phyloP scores from a whole-genome alignment of 2,113 vertebrate species.

The Gnathonemus echidnorhynchus region DNA sequence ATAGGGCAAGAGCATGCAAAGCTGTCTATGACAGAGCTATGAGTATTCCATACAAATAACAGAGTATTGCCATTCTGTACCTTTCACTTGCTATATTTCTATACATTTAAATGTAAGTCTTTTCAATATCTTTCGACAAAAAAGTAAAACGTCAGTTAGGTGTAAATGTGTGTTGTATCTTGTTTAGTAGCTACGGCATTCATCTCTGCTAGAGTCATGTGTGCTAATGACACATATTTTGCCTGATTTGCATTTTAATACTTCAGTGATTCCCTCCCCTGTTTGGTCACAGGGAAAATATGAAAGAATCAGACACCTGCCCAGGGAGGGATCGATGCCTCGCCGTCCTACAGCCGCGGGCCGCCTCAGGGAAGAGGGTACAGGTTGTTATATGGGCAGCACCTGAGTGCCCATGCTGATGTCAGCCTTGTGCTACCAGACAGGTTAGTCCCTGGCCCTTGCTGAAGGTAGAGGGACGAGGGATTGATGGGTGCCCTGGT shows the following conservation, averaged over 20 bases:
- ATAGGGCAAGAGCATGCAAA: background rate
- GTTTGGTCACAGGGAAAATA: slow-evolving; percentile 32
- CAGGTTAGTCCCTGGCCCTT: background rate
- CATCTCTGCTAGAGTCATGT: background rate
- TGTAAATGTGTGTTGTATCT: background rate
- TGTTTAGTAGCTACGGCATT: background rate
- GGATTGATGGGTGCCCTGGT: background rate
- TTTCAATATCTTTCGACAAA: background rate
- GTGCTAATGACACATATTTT: background rate
- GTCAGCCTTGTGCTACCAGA: background rate
- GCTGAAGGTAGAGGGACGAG: background rate
- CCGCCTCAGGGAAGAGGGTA: background rate
- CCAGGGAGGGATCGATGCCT: background rate
- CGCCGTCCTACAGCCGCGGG: background rate
- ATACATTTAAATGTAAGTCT: background rate
- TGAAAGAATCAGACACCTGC: slow-evolving; percentile 23
- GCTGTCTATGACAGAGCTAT: background rate
- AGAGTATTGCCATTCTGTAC: background rate
- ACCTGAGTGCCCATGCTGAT: background rate
- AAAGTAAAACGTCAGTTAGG: background rate
- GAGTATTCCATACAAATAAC: background rate
- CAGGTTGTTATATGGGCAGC: background rate
- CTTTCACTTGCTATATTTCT: background rate
- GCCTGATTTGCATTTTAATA: background rate
- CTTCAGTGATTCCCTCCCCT: background rate